Evolutionary conservation across 1,140 invertebrate species (phyloP), one percentile per base, ranked within the genome.

Genomic region (Drosophila nasuta): DNA sequence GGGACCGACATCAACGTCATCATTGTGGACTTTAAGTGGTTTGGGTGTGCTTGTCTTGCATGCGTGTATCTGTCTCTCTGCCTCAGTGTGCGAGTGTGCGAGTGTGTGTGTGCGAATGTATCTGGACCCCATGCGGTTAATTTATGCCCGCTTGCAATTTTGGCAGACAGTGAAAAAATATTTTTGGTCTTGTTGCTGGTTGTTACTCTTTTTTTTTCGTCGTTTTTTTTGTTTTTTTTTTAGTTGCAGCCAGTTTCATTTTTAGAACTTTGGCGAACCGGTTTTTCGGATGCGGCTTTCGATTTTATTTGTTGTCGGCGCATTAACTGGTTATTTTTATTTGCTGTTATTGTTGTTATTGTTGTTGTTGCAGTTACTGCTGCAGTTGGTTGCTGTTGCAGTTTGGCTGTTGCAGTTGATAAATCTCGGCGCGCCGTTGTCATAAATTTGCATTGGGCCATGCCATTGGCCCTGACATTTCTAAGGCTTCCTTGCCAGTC

Each of bases 111-210:
- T 79, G 75, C 35, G 76, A 52, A 60, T 68, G 63, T 89, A 78
- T 88, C 81, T 89, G 81, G 85, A 89, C 85, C 85, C 81, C 85
- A 89, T 89, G 85, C 81, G 75, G 86, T 89, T 89, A 89, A 89
- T 89, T 89, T 89, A 89, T 89, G 85, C 85, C 85, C 81, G 85
- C 81, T 81, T 85, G 86, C 81, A 89, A 89, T 88, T 89, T 89
- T 82, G 85, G 85, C 85, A 85, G 85, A 89, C 85, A 89, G 81
- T 85, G 85, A 66, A 88, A 80, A 77, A 83, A 87, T 83, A 82
- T 88, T 88, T 88, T 87, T 87, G 77, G 85, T 89, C 82, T 91
- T 91, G 89, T 67, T 77, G 69, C 70, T 69, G 52, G 48, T 63
- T 25, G 33, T 51, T 28, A 15, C 15, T 48, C 3, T 15, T 48